Conservation (phyloP, 2,888 invertebrate species). For the Protonemura montana region DNA sequence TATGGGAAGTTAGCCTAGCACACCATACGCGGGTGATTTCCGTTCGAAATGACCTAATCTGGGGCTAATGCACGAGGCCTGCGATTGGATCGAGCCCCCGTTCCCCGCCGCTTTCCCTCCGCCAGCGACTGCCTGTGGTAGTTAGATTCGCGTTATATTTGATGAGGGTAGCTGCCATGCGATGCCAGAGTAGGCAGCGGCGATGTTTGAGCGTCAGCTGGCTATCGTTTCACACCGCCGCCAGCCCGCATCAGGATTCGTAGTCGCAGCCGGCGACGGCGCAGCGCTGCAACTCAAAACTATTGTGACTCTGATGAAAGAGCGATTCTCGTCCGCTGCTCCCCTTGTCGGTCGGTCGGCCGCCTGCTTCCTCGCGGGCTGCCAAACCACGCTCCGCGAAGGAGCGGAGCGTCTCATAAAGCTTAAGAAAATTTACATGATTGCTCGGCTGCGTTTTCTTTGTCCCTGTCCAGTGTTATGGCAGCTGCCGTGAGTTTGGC, state of each 20-base stretch:
- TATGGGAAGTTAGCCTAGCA: neutral
- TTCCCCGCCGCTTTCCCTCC: neutral
- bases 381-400: neutral
- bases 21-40: constrained; percentile 34
- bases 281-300: neutral
- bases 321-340: no score
- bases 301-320: constrained; percentile 1
- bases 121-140: neutral
- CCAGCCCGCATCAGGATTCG: neutral
- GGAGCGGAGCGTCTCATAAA: neutral
- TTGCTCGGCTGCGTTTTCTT: constrained; percentile 20
- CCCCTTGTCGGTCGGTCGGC: no score
- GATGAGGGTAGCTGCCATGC: constrained; percentile 33
- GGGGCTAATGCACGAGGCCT: constrained; percentile 26
- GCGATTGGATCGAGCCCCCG: neutral
- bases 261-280: neutral
- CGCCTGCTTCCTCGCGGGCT: neutral
- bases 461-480: neutral
- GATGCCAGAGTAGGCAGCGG: neutral
- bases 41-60: constrained; percentile 39
- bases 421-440: neutral
- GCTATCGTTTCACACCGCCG: neutral
- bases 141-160: constrained; percentile 30
- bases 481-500: neutral
- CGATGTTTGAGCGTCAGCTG: constrained; percentile 15